Evolutionary conservation across 1,140 invertebrate genomes (phyloP), one percentile per base, ranked within the genome.

Genomic region (Grapholita molesta): DNA sequence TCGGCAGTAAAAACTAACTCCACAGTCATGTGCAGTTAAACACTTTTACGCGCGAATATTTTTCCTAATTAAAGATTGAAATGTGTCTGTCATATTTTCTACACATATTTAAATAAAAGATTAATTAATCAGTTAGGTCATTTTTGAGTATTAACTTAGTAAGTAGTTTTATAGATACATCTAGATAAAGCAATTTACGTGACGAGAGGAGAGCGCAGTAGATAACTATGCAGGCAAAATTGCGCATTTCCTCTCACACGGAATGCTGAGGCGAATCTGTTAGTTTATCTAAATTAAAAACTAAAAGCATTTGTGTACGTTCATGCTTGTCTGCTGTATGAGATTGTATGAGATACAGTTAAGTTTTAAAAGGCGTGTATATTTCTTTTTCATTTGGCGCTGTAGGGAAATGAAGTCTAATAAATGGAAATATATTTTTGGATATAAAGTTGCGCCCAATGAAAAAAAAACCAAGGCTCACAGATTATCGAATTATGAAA

Each of bases 241-340:
- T 48, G 42, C 42, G n/a, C 18, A 15, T 8, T 15, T 48, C 28
- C 42, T 48, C 42, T 15, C 42, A 21, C 42, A 48, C 42, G 8
- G 15, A 48, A 48, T 21, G 18, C n/a, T 21, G 18, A 48, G 38
- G 38, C 38, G 38, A 18, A 12, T 48, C 18, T 21, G 6, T 21
- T 2, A 48, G 21, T 7, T 48, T 21, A 21, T 48, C 42, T 48
- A 48, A 48, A 48, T 12, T 48, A 21, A 48, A 48, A 21, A 48
- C 42, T 48, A 48, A 48, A 61, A 28, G 55, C 55, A 61, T 15
- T 15, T 25, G 55, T 28, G 24, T 61, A 61, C 30, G 25, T 61
- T 32, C 55, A 61, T 61, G 55, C 55, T 28, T 61, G 55, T 28
- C 55, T 61, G 55, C 55, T 61, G 55, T 61, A 61, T 61, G 55